Evolutionary conservation across 2,888 invertebrate species (phyloP), one percentile per base, ranked within the genome.

Genomic region (Globia sparganii): DNA sequence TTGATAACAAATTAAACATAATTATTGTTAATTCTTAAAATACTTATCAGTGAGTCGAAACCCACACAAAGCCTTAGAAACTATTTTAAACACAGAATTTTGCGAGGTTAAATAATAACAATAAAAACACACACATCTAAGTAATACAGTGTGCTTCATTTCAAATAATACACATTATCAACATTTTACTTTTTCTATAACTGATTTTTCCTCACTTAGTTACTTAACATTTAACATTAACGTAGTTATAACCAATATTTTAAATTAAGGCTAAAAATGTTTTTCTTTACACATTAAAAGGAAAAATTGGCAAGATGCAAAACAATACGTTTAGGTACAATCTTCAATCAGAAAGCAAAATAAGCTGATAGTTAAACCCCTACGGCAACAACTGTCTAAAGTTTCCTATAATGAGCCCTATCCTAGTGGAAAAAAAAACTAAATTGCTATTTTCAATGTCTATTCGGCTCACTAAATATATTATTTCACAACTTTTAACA

Each of bases 21-120:
- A 62, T 56, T 1, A 73, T 53, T 73, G 2, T 73, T 46, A 13
- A 58, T 59, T 2, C 8, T 37, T 61, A 56, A 78, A 53, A 43
- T 72, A 73, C 40, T 56, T 72, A 37, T 34, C 5, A 73, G 15
- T 21, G 25, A 40, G 46, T 43, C 28, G 31, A 40, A 4, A 56
- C 64, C 13, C 56, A 43, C 43, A 46, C 3, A 25, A 49, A 18
- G 28, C 72, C 80, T 53, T 75, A 80, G 5, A 58, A 74, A 40
- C 8, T 28, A 46, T 21, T n/a, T 40, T 37, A 76, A 70, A 81
- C 77, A 81, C 81, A 77, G 69, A 59, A 66, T 34, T 49, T 77
- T 80, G 80, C 82, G 80, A 80, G 80, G 71, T 62, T 81, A 71
- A 58, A 53, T 43, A 67, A 70, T 70, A 81, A 77, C 65, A 77